Base-by-base conservation (phyloP, 2,113 vertebrate genomes). In the Clarias magur region DNA sequence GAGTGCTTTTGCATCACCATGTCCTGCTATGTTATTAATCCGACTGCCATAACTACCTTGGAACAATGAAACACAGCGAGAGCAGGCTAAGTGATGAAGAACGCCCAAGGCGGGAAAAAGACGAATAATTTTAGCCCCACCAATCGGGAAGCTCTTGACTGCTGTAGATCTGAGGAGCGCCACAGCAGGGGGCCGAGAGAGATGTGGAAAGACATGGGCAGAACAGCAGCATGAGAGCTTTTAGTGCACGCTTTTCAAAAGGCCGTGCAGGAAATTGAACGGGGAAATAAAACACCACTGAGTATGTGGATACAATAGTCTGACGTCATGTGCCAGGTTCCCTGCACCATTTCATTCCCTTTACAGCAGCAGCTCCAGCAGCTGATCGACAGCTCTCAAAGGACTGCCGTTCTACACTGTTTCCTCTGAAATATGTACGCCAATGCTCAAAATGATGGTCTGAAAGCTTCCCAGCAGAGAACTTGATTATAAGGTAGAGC, bases 161-260 rank as follows among this genome's bases (percentile, higher is more conserved):
- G 78, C 42, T 54, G 62, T 54, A 10, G 79, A 78, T 56, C 67
- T 59, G 79, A 19, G 87, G 53, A 81, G 56, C 57, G 56, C 13
- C 56, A 27, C 82, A 88, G 87, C 78, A 10, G 78, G 83, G 15
- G 53, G 7, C 60, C 2, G 23, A 80, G 38, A 11, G 78, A 53
- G 25, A 60, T 80, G 76, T 19, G 16, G 15, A 59, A 59, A 59
- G 53, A 59, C 10, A 21, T 21, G 59, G 12, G 23, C 57, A 62
- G 38, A 62, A 25, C 27, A 3, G 16, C 53, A 80, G 11, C 25
- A 62, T 11, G 16, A 56, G 15, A 30, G 76, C 53, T 56, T 57
- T 57, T 17, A 79, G 15, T 56, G 48, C 48, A 56, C 2, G 1
- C 12, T 54, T 76, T 76, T 21, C 9, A 56, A 30, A 83, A n/a